Percentiles rank a stretch among this genome's conserved stretches.
These are phyloP conservation scores for Characodon lateralis DNA, from an alignment of 2,797 vertebrate species.

Conservation along the genomic window DNA sequence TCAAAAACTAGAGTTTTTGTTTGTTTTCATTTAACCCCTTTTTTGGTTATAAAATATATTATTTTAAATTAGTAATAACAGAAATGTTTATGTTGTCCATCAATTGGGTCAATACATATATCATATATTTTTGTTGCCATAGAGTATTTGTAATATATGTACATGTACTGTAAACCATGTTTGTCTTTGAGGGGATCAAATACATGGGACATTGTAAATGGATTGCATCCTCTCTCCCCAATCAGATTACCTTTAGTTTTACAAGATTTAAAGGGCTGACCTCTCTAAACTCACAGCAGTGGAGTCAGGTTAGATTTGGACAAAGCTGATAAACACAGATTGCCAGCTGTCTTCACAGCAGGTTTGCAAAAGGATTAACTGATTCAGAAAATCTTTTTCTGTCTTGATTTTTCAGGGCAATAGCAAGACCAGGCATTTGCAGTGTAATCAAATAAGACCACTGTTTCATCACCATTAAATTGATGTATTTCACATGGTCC, in stretches of 20 bases:
- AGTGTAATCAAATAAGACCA: conserved; percentile 36
- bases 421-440: conserved; percentile 49
- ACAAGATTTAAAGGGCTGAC: conserved; percentile 50
- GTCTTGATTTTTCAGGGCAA: conserved; percentile 36
- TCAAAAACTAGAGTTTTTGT: not conserved
- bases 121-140: too few relatives aligned
- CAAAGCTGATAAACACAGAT: conserved; percentile 33
- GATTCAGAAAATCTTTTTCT: not conserved
- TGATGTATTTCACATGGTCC: conserved; percentile 35
- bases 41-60: not conserved
- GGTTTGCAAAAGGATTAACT: conserved; percentile 19
- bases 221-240: conserved; percentile 36
- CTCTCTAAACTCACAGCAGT: conserved; percentile 10
- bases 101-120: too few relatives aligned
- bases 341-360: conserved; percentile 32
- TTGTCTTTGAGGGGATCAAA: conserved; percentile 8
- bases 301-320: conserved; percentile 41
- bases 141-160: not conserved
- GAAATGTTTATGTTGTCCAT: too few relatives aligned
- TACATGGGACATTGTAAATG: conserved; percentile 17
- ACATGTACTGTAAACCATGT: not conserved
- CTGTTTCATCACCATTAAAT: conserved; percentile 24
- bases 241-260: conserved; percentile 55
- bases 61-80: too few relatives aligned
- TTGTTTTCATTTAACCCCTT: not conserved